Evolutionary conservation across 2,113 vertebrate species (phyloP).

Genomic region (Genyomyrus donnyi): DNA sequence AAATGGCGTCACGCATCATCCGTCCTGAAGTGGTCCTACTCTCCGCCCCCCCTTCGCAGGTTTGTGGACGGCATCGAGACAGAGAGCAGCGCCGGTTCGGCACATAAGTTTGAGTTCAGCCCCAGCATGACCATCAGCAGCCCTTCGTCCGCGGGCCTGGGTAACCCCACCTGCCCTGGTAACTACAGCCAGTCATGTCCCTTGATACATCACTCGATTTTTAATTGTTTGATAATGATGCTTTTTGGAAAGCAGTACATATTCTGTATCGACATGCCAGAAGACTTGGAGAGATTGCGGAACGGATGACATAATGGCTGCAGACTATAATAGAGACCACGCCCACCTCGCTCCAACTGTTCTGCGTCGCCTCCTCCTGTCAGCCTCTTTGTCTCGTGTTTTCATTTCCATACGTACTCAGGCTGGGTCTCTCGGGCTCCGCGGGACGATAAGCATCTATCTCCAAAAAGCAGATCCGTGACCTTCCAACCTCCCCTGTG

Average conservation of each 20-base stretch:
- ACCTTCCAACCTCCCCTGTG: not conserved
- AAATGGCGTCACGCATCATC: not conserved
- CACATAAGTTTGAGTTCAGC: slow-evolving; percentile 67
- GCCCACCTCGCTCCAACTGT: not conserved
- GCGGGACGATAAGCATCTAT: not conserved
- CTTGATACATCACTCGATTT: not conserved
- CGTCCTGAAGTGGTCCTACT: not conserved
- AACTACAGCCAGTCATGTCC: not conserved
- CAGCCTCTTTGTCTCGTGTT: not conserved
- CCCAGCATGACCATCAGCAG: slow-evolving; percentile 42
- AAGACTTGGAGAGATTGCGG: not conserved
- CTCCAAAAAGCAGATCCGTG: not conserved
- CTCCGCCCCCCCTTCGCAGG: slow-evolving; percentile 34
- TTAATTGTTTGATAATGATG: not conserved
- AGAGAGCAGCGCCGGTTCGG: slow-evolving; percentile 45
- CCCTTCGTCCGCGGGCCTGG: slow-evolving; percentile 44
- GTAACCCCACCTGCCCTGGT: slow-evolving; percentile 27
- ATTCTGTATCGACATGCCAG: not conserved
- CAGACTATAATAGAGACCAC: not conserved
- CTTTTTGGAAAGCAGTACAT: not conserved
- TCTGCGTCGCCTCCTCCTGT: not conserved
- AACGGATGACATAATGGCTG: not conserved
- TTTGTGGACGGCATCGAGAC: slow-evolving; percentile 73
- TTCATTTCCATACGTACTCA: not conserved
- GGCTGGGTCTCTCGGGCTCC: not conserved